These are phyloP conservation scores for Pangasius djambal DNA, from an alignment of 2,797 vertebrate species.

Conservation along the genomic window DNA sequence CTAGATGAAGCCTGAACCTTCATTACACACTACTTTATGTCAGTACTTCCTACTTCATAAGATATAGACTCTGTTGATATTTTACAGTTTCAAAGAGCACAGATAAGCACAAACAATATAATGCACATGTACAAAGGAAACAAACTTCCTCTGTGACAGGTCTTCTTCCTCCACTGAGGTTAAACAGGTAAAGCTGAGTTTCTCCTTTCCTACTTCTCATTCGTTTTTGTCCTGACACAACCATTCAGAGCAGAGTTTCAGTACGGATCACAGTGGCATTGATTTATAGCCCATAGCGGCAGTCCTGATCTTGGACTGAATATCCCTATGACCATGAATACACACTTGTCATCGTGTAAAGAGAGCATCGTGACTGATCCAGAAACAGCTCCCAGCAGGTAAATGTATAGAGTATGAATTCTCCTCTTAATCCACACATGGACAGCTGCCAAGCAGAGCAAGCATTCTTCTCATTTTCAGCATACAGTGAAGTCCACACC, in stretches of 20 bases:
- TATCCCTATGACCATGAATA: not conserved
- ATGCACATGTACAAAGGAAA: not conserved
- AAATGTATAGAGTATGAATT: conserved; percentile 14
- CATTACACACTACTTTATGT: not conserved
- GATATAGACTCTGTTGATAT: not conserved
- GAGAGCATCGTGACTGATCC: not conserved
- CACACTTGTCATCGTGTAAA: not conserved
- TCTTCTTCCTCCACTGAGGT: conserved; percentile 27
- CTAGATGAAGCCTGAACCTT: not conserved
- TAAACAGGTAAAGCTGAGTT: conserved; percentile 20
- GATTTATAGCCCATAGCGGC: not conserved
- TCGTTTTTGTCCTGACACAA: not conserved
- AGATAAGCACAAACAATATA: not conserved
- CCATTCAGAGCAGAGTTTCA: not conserved
- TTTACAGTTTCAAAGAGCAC: not conserved
- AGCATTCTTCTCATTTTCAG: conserved; percentile 49
- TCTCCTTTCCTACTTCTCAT: conserved; percentile 10
- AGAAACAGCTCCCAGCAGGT: conserved; percentile 39
- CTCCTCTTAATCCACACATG: conserved; percentile 45
- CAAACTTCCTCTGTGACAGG: conserved; percentile 19
- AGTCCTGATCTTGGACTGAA: conserved; percentile 20
- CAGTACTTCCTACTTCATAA: not conserved
- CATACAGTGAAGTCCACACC: conserved; percentile 23
- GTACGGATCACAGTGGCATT: not conserved
- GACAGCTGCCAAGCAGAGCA: conserved; percentile 39